Evolutionary conservation across 2,888 invertebrate species (phyloP).

Genomic region (Rhagonycha lutea): DNA sequence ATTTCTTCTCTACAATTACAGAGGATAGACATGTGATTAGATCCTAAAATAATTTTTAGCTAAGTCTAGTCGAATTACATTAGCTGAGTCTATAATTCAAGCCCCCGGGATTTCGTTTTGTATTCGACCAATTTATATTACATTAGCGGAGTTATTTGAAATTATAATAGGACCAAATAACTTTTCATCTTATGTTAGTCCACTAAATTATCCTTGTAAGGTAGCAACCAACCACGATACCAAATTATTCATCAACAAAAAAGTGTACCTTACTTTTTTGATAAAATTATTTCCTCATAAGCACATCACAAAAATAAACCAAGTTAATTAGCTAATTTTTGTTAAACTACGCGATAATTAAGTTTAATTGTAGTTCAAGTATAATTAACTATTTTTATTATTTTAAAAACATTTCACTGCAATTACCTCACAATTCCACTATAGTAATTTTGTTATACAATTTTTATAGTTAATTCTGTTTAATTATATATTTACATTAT

Average conservation of each 20-base stretch:
- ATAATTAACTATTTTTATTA: not conserved
- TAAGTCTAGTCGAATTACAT: constrained; percentile 36
- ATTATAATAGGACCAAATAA: constrained; percentile 37
- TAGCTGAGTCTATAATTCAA: constrained; percentile 42
- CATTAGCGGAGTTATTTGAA: constrained; percentile 36
- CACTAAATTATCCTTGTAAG: constrained; percentile 19
- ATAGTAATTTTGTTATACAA: not conserved
- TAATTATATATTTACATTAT: not conserved
- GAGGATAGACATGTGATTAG: constrained; percentile 30
- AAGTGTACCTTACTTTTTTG: not conserved
- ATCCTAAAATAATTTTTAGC: constrained; percentile 28
- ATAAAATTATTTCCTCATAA: not conserved
- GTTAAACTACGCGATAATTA: not conserved
- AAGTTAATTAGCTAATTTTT: not conserved
- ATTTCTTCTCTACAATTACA: constrained; percentile 28
- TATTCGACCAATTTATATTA: constrained; percentile 44
- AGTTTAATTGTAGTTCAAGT: not conserved
- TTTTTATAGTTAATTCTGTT: not conserved
- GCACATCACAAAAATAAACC: not conserved
- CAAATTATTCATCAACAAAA: not conserved
- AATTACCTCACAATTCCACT: not conserved
- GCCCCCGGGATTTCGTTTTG: constrained; percentile 33
- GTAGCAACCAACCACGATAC: not conserved
- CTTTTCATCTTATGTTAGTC: constrained; percentile 11
- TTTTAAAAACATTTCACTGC: not conserved